A percentile compares a stretch with the other conserved stretches of the same genome.
These are phyloP conservation scores for Caenorhabditis briggsae DNA, from an alignment of 1,140 invertebrate species.

Conservation along the genomic window DNA sequence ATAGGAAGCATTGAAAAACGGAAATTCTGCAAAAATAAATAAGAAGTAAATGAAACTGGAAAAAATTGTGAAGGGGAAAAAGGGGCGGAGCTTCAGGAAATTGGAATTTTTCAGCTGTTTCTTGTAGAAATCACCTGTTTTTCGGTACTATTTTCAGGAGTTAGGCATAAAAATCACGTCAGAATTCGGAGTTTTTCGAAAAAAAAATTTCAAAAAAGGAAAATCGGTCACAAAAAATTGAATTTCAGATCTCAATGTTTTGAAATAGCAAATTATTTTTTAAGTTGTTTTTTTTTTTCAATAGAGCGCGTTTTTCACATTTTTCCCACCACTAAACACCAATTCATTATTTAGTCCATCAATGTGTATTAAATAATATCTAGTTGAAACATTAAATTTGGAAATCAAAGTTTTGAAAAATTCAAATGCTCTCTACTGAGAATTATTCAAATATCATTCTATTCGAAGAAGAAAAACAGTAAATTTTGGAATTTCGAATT, in stretches of 20 bases:
- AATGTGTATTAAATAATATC: too few species aligned
- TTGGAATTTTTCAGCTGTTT: constrained; percentile 1
- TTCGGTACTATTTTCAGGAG: not conserved
- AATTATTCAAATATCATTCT: too few species aligned
- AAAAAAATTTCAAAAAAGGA: not conserved
- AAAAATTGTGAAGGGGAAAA: not conserved
- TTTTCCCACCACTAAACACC: too few species aligned
- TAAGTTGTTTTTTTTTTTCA: too few species aligned
- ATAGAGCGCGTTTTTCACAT: too few species aligned
- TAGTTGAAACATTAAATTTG: not conserved
- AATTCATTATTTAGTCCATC: too few species aligned
- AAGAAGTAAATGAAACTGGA: not conserved
- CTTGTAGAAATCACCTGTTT: not conserved
- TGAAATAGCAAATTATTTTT: not conserved
- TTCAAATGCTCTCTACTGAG: too few species aligned
- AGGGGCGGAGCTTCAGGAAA: not conserved
- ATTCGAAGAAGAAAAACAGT: too few species aligned
- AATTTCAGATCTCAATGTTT: not conserved
- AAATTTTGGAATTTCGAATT: not conserved
- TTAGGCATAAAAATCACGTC: not conserved
- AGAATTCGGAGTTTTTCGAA: not conserved
- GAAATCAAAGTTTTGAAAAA: not conserved
- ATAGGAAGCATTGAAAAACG: too few species aligned
- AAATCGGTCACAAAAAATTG: not conserved
- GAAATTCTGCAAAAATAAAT: not conserved